phyloP scores from a whole-genome alignment of 2,797 vertebrate species.

The Phoebastria nigripes region DNA sequence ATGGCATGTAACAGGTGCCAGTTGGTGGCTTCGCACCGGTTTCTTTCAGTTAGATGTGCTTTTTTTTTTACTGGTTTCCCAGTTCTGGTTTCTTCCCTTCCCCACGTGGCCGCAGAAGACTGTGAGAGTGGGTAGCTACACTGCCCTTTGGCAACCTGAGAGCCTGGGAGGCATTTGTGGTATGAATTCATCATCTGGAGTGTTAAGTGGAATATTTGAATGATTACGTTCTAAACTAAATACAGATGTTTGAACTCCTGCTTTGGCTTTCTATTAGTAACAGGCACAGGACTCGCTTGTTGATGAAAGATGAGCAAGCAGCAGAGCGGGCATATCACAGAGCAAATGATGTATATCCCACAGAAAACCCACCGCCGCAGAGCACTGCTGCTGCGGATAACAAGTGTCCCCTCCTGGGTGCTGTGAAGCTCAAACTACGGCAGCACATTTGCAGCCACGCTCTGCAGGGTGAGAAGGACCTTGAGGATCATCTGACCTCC shows the following conservation, averaged over 20 bases:
- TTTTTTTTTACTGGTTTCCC: not conserved
- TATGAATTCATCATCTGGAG: not conserved
- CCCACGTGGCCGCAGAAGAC: fast-evolving
- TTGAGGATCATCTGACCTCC: not conserved
- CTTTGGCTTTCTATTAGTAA: not conserved
- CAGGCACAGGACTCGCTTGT: not conserved
- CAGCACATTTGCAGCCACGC: not conserved
- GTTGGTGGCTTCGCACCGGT: fast-evolving
- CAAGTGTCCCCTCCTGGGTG: not conserved
- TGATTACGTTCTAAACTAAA: not conserved
- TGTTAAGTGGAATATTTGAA: not conserved
- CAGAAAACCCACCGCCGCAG: fast-evolving
- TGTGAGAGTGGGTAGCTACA: not conserved
- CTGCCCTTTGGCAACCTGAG: not conserved
- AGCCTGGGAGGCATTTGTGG: not conserved
- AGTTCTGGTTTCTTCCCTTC: not conserved
- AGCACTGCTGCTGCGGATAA: not conserved
- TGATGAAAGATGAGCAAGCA: not conserved
- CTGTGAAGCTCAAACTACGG: not conserved
- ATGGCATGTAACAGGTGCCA: not conserved
- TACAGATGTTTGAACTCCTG: not conserved
- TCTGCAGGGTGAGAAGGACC: not conserved
- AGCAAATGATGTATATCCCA: not conserved
- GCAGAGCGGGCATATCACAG: fast-evolving
- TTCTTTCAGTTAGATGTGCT: not conserved